These are phyloP conservation scores for Sminthurides bifidus DNA, from an alignment of 1,140 invertebrate species.

Conservation along the genomic window DNA sequence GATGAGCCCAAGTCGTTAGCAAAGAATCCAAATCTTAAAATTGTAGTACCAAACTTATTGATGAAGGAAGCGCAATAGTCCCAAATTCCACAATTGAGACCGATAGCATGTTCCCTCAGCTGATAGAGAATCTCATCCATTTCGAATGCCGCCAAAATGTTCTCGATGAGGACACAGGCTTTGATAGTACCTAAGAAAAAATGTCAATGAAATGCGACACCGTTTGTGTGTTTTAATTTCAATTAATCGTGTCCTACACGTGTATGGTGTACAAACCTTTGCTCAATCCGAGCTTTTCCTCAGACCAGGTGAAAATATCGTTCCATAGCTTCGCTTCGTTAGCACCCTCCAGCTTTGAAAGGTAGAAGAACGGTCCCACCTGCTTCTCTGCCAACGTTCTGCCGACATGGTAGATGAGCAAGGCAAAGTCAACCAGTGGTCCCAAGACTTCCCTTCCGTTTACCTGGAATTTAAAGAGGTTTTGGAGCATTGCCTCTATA, in stretches of 20 bases:
- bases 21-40: background rate
- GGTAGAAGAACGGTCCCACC: conserved; percentile 52
- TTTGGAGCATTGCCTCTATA: background rate
- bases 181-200: conserved; percentile 47
- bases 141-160: conserved; percentile 54
- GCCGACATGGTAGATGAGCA: conserved; percentile 55
- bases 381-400: conserved; percentile 41
- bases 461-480: conserved; percentile 37
- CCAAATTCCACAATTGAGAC: conserved; percentile 64
- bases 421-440: conserved; percentile 54
- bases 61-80: conserved; percentile 62
- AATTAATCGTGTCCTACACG: background rate
- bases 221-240: background rate
- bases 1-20: background rate
- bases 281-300: conserved; percentile 44
- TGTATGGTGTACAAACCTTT: conserved; percentile 33
- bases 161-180: conserved; percentile 60
- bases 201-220: background rate
- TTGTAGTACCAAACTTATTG: conserved; percentile 47
- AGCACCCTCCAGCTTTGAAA: conserved; percentile 55
- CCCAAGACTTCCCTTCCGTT: conserved; percentile 53
- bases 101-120: conserved; percentile 52
- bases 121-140: conserved; percentile 57
- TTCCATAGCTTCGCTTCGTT: conserved; percentile 56
- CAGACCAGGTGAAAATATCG: conserved; percentile 56